These are phyloP conservation scores for Todiramphus chloris DNA, from an alignment of 2,113 vertebrate genomes.

Conservation along the genomic window DNA sequence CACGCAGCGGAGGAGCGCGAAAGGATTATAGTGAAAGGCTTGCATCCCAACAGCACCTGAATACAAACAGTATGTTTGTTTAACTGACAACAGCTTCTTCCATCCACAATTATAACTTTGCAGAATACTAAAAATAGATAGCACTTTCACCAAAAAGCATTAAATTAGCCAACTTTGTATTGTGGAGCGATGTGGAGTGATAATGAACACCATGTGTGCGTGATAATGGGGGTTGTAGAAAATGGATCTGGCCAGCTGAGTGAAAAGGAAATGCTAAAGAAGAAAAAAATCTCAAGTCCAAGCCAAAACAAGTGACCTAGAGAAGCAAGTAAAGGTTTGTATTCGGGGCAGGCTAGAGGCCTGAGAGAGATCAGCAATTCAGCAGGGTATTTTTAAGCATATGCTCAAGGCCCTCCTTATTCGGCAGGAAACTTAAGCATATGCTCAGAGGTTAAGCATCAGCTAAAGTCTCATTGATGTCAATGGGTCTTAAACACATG, in stretches of 20 bases:
- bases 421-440: conserved; percentile 61
- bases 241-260: conserved; percentile 58
- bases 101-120: conserved; percentile 11
- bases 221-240: conserved; percentile 66
- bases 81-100: conserved; percentile 51
- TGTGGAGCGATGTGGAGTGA: conserved; percentile 69
- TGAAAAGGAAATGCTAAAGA: conserved; percentile 63
- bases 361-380: conserved; percentile 52
- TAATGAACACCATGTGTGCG: conserved; percentile 78
- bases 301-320: conserved; percentile 55
- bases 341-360: not conserved
- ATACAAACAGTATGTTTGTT: conserved; percentile 38
- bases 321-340: conserved; percentile 25
- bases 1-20: not conserved
- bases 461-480: conserved; percentile 66
- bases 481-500: conserved; percentile 67
- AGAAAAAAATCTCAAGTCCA: conserved; percentile 40
- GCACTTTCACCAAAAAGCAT: conserved; percentile 66
- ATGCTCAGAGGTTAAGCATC: conserved; percentile 67
- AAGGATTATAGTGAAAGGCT: conserved; percentile 34
- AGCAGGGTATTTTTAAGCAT: conserved; percentile 63
- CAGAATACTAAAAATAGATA: conserved; percentile 54
- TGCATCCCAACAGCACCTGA: conserved; percentile 42
- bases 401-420: conserved; percentile 54
- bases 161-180: conserved; percentile 73